phyloP scores from a whole-genome alignment of 1,140 invertebrate genomes.

The Calephelis nemesis region DNA sequence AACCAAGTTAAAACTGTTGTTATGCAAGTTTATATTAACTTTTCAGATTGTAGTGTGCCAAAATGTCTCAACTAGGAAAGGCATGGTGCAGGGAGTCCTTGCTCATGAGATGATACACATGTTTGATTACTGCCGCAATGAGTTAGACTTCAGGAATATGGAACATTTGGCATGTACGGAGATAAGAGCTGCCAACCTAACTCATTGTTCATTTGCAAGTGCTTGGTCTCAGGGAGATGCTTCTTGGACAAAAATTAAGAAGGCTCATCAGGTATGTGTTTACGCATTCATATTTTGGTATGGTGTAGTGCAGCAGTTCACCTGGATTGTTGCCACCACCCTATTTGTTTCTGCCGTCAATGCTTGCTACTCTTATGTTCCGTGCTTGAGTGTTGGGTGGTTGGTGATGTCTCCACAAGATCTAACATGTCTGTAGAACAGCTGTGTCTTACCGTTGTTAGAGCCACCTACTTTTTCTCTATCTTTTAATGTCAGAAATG shows the following conservation, averaged over 20 bases:
- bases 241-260: conserved; percentile 85
- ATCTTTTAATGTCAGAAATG: too few species aligned
- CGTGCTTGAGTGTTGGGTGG: too few species aligned
- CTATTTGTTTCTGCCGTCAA: too few species aligned
- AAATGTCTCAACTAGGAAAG: conserved; percentile 85
- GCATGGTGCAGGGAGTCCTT: conserved; percentile 87
- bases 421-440: too few species aligned
- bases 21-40: neutral
- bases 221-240: conserved; percentile 88
- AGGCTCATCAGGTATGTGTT: conserved; percentile 67
- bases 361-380: too few species aligned
- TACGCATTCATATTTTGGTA: neutral
- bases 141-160: conserved; percentile 93
- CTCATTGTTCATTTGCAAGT: conserved; percentile 93
- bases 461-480: too few species aligned
- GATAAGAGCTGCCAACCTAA: conserved; percentile 93
- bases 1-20: neutral
- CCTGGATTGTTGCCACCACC: too few species aligned
- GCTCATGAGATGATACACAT: conserved; percentile 97
- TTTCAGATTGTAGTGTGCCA: conserved; percentile 94
- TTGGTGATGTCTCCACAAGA: too few species aligned
- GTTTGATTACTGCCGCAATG: conserved; percentile 95
- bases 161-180: conserved; percentile 97
- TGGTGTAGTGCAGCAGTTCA: too few species aligned
- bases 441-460: too few species aligned